These are phyloP conservation scores for Tragopan temminckii DNA, from an alignment of 2,797 vertebrate species.

Conservation along the genomic window DNA sequence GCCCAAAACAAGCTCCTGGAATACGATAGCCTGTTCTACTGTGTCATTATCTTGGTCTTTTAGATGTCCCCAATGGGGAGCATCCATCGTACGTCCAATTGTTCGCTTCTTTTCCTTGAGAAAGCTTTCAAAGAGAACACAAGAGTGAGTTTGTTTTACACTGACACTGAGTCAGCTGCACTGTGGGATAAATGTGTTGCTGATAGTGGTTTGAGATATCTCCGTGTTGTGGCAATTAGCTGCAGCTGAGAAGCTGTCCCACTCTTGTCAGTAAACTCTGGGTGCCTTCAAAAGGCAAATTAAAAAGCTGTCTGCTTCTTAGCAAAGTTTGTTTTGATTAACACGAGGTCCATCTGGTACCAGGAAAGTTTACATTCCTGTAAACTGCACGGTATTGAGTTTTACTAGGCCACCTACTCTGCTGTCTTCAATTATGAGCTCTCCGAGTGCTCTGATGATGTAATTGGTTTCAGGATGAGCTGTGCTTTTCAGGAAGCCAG, in stretches of 20 bases:
- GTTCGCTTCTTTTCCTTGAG: background rate
- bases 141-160: background rate
- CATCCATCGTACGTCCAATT: background rate
- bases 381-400: conserved; percentile 3
- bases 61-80: background rate
- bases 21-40: background rate
- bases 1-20: background rate
- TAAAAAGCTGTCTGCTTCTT: conserved; percentile 26
- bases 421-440: conserved; percentile 31
- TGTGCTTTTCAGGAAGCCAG: conserved; percentile 17
- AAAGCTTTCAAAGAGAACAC: background rate
- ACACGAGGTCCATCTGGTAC: conserved; percentile 39
- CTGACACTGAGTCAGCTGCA: background rate
- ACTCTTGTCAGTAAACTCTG: background rate
- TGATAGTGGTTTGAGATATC: accelerated
- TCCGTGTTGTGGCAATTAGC: accelerated
- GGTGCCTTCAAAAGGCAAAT: background rate
- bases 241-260: background rate
- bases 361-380: background rate
- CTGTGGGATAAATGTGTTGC: background rate
- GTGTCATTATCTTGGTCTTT: background rate
- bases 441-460: background rate
- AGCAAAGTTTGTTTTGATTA: conserved; percentile 53
- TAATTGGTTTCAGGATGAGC: conserved; percentile 56
- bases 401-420: conserved; percentile 59